phyloP scores from a whole-genome alignment of 30 jellyfish, hydroid and myxozoan species.

The Aurelia coerulea region DNA sequence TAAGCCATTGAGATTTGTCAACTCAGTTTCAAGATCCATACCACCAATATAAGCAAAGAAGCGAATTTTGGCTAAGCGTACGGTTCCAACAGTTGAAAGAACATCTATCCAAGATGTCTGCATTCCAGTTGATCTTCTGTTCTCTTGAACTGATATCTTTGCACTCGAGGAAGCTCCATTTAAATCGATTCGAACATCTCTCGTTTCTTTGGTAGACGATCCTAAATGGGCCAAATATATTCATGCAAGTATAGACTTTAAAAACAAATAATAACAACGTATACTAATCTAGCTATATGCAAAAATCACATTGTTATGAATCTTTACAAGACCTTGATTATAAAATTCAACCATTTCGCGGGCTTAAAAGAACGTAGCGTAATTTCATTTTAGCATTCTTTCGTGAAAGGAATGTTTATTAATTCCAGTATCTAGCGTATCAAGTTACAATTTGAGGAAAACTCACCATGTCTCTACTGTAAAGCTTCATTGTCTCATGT shows the following conservation, averaged over 20 bases:
- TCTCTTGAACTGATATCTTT: slow-evolving; percentile 19
- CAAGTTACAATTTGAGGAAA: no score
- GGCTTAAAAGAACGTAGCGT: no score
- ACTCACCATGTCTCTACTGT: no score
- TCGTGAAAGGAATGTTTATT: no score
- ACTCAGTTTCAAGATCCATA: slow-evolving; percentile 70
- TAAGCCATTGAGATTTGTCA: slow-evolving; percentile 62
- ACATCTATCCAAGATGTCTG: not conserved
- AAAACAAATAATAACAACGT: no score
- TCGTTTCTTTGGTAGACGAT: slow-evolving; percentile 19
- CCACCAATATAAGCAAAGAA: slow-evolving; percentile 92
- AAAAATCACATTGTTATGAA: no score
- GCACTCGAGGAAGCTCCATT: slow-evolving; percentile 12
- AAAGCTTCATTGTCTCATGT: no score
- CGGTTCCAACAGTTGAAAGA: slow-evolving; percentile 45
- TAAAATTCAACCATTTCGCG: no score
- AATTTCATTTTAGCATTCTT: no score
- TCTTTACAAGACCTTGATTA: no score
- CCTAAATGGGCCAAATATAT: not conserved
- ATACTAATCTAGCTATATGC: no score
- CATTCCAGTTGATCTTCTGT: not conserved
- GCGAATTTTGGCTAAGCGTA: slow-evolving; percentile 54
- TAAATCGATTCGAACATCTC: slow-evolving; percentile 25
- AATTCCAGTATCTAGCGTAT: no score
- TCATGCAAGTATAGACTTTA: not conserved